phyloP scores from a whole-genome alignment of 2,113 vertebrate species.

The Pica pica region DNA sequence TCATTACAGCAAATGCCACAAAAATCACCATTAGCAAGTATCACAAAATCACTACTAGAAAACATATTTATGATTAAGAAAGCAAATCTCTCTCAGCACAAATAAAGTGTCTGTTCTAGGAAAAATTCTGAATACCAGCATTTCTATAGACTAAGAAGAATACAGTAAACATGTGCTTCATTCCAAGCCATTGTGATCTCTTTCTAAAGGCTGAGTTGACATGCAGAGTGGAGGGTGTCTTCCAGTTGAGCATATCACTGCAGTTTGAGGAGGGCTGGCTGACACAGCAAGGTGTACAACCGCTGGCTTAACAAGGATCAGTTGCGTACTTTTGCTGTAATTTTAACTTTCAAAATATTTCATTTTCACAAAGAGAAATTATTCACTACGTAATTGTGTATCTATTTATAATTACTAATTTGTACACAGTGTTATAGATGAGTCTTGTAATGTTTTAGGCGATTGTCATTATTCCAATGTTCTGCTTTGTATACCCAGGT shows the following conservation, averaged over 20 bases:
- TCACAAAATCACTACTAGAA: background rate
- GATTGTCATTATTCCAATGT: background rate
- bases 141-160: background rate
- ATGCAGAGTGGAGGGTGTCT: background rate
- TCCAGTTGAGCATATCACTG: background rate
- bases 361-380: background rate
- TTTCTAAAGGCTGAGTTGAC: background rate
- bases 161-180: background rate
- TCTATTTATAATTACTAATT: background rate
- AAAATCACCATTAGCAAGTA: background rate
- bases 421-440: background rate
- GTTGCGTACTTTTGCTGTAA: background rate
- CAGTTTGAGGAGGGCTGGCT: background rate
- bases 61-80: background rate
- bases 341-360: background rate
- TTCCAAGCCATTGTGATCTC: background rate
- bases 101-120: background rate
- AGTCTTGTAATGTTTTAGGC: background rate
- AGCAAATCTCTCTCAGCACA: background rate
- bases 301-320: background rate
- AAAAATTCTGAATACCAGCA: background rate
- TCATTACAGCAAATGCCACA: background rate
- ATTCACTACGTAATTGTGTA: background rate
- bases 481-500: background rate
- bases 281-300: background rate